Base-by-base conservation (phyloP, 2,113 vertebrate species). In the Sorex fumeus region DNA sequence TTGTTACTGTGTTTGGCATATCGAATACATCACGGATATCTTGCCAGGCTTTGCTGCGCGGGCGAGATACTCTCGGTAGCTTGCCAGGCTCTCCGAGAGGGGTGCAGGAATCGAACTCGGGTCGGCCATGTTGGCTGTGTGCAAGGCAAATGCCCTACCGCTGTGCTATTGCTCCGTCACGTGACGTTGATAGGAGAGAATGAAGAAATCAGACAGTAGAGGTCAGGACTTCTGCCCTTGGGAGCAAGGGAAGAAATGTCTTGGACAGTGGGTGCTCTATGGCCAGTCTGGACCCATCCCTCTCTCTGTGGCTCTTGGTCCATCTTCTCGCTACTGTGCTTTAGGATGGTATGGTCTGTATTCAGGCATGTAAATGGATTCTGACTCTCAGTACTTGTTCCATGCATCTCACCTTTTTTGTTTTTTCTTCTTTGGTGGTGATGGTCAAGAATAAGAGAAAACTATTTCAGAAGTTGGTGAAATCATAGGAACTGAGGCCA, bases 401-500 rank as follows among this genome's bases (percentile, higher is more conserved):
- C 47, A 83, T 45, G 81, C 27, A 57, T 36, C 47, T 28, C 64
- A 13, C 36, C 5, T 69, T 67, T 47, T 50, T 45, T 88, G 69
- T 47, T 25, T 89, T 88, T 85, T 92, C 71, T 70, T 81, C 69
- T 50, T 50, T 10, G 47, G 47, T 2, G 47, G 47, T 10, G 47
- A 9, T 92, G 69, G 27, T 87, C 36, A 92, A 30, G 79, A 88
- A 64, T 47, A 57, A 75, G 77, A 66, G 6, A 47, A n/a, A 82
- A 28, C 2, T 82, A 6, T 86, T 91, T 90, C 40, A 36, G 69
- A 81, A 66, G 11, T 64, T 71, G 82, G 19, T 80, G 32, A 95
- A 77, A 71, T 87, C 21, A 66, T 15, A 72, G 43, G 72, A 81
- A 95, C 71, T 75, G 34, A 79, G n/a, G 23, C 34, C 53, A 82